These are phyloP conservation scores for Hirudo medicinalis DNA, from an alignment of 1,140 invertebrate genomes.

Conservation along the genomic window DNA sequence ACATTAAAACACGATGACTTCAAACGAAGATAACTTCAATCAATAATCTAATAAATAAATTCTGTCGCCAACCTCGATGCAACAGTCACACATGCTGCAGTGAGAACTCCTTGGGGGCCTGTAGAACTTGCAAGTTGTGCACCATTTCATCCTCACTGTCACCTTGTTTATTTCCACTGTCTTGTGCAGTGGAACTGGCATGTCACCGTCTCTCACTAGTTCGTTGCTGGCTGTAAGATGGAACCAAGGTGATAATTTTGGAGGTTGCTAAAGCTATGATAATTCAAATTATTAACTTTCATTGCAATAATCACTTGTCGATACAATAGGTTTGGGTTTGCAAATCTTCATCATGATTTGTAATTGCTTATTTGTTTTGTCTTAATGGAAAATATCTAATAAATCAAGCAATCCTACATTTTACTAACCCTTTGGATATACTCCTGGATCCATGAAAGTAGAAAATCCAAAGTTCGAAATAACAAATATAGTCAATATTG, in stretches of 20 bases:
- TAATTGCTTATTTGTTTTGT: neutral
- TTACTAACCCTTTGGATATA: conserved; percentile 81
- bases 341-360: no score
- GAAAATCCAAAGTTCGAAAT: conserved; percentile 94
- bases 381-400: no score
- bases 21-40: no score
- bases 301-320: no score
- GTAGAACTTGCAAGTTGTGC: conserved; percentile 95
- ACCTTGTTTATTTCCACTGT: conserved; percentile 96
- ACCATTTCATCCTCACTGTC: conserved; percentile 99
- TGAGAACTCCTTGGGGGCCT: conserved; percentile 93
- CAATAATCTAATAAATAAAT: no score
- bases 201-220: conserved; percentile 91
- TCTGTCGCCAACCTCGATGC: conserved; percentile 71
- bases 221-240: conserved; percentile 66
- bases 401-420: no score
- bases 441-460: conserved; percentile 97
- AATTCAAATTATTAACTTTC: neutral
- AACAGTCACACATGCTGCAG: conserved; percentile 97
- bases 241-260: neutral
- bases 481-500: conserved; percentile 87
- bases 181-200: conserved; percentile 89
- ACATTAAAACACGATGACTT: no score
- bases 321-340: no score
- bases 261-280: neutral